Evolutionary conservation across 2,888 invertebrate species (phyloP).

Genomic region (Stramonita haemastoma): DNA sequence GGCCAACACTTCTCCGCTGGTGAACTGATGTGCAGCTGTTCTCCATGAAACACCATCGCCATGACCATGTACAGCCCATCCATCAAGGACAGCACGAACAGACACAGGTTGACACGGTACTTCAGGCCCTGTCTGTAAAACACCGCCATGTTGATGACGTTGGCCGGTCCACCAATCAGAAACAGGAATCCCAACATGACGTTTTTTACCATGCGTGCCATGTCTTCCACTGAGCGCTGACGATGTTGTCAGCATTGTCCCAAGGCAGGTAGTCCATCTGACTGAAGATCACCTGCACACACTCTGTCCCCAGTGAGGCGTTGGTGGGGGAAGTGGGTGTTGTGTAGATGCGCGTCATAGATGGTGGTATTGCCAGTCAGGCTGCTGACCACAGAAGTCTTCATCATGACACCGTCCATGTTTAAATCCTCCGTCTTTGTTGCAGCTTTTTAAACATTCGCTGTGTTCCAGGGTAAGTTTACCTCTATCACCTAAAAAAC

Average conservation of each 20-base stretch:
- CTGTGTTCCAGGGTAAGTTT: too few relatives aligned
- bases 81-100: background rate
- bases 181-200: background rate
- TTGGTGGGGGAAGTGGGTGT: too few relatives aligned
- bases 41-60: background rate
- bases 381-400: too few relatives aligned
- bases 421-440: too few relatives aligned
- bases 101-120: background rate
- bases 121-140: background rate
- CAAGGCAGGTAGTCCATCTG: background rate
- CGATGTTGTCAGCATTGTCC: slow-evolving; percentile 2
- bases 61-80: background rate
- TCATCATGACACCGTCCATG: too few relatives aligned
- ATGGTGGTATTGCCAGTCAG: too few relatives aligned
- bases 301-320: too few relatives aligned
- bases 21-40: background rate
- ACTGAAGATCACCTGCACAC: background rate
- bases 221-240: background rate
- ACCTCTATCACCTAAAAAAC: too few relatives aligned
- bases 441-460: too few relatives aligned
- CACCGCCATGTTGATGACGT: slow-evolving; percentile 22
- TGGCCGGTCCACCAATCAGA: background rate
- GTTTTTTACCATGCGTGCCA: background rate
- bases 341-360: too few relatives aligned
- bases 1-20: background rate